Conservation (phyloP, 2,797 vertebrate genomes). For the Xyrichtys novacula region DNA sequence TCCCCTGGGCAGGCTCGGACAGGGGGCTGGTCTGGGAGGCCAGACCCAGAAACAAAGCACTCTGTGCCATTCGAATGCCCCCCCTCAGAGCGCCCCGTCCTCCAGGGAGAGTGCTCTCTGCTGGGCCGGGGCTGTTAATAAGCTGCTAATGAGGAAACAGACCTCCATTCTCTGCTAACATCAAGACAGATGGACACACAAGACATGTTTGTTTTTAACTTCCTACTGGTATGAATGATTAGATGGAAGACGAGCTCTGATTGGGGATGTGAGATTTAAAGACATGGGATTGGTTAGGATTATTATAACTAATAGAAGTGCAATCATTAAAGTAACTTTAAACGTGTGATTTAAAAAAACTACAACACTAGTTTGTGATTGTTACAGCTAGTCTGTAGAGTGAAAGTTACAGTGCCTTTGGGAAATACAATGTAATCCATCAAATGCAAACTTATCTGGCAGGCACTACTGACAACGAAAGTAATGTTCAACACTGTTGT, state of each 20-base stretch:
- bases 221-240: constrained; percentile 70
- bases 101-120: constrained; percentile 78
- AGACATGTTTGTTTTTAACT: constrained; percentile 79
- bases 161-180: constrained; percentile 76
- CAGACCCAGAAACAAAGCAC: constrained; percentile 74
- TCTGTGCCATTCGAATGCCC: constrained; percentile 63
- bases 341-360: too few species aligned
- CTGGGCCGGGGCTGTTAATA: constrained; percentile 78
- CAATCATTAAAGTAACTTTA: neutral
- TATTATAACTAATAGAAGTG: neutral
- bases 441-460: too few species aligned
- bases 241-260: constrained; percentile 44
- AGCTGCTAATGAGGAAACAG: constrained; percentile 85
- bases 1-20: constrained; percentile 74
- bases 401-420: too few species aligned
- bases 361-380: too few species aligned
- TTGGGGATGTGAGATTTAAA: constrained; percentile 26
- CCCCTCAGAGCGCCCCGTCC: constrained; percentile 59
- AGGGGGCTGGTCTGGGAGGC: constrained; percentile 69
- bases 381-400: too few species aligned
- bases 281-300: constrained; percentile 1
- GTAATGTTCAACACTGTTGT: too few species aligned
- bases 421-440: too few species aligned
- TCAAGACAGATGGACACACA: constrained; percentile 81
- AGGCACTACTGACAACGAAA: too few species aligned